These are phyloP conservation scores for Pandemis cinnamomeana DNA, from an alignment of 2,888 invertebrate species.

Conservation along the genomic window DNA sequence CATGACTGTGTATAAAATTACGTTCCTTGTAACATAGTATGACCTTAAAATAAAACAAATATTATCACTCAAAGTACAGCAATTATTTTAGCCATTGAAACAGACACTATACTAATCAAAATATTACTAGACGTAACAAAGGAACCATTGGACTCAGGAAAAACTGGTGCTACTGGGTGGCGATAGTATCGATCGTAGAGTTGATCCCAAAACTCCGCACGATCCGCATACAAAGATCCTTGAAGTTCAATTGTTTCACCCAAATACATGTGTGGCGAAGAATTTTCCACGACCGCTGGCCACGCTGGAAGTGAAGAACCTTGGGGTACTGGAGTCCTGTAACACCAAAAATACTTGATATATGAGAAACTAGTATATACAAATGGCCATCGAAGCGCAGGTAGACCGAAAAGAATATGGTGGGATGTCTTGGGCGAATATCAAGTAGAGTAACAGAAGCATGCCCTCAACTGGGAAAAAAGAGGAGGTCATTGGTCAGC, in stretches of 20 bases:
- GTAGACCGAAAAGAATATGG: too few relatives aligned
- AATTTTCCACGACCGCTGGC: conserved; percentile 1
- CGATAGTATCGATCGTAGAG: conserved; percentile 18
- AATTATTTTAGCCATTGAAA: not conserved
- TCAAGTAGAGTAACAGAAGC: too few relatives aligned
- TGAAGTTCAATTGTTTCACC: conserved; percentile 7
- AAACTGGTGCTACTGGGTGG: conserved; percentile 11
- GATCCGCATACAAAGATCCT: not conserved
- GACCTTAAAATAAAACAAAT: not conserved
- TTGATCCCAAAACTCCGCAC: conserved; percentile 21
- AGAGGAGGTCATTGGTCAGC: too few relatives aligned
- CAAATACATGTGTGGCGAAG: conserved; percentile 12
- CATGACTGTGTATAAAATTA: too few relatives aligned
- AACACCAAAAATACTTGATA: not conserved
- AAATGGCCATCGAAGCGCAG: too few relatives aligned
- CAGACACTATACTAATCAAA: not conserved
- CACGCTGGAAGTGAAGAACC: conserved; percentile 12
- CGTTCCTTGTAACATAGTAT: not conserved
- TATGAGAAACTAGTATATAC: too few relatives aligned
- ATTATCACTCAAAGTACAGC: not conserved
- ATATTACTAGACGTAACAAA: not conserved
- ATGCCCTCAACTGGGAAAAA: too few relatives aligned
- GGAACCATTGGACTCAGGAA: conserved; percentile 32
- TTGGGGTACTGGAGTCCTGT: conserved; percentile 7
- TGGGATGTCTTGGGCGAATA: too few relatives aligned